phyloP scores from a whole-genome alignment of 2,113 vertebrate species.

The Lontra canadensis region DNA sequence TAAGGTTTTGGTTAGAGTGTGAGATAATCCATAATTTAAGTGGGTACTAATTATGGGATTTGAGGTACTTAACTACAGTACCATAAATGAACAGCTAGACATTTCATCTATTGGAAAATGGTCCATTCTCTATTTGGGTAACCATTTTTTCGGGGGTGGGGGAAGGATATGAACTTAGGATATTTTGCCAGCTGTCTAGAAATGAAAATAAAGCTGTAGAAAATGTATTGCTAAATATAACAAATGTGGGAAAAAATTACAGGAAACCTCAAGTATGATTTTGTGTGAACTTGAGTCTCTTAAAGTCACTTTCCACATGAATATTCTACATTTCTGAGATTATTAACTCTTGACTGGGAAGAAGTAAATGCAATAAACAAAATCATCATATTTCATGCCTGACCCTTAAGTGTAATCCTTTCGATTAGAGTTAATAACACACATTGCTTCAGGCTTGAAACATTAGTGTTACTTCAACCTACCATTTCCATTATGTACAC shows the following conservation, averaged over 20 bases:
- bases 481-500: not conserved
- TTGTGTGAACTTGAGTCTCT: not conserved
- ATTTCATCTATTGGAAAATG: not conserved
- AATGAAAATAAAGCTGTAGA: not conserved
- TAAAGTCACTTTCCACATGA: not conserved
- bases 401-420: not conserved
- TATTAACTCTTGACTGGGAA: not conserved
- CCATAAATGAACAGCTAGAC: not conserved
- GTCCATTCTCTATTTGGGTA: not conserved
- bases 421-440: not conserved
- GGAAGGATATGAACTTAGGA: not conserved
- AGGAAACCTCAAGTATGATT: not conserved
- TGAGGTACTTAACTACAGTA: not conserved
- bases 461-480: not conserved
- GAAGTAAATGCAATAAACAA: not conserved
- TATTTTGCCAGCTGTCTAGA: not conserved
- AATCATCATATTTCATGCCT: not conserved
- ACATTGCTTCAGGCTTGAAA: not conserved
- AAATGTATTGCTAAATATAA: not conserved
- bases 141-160: not conserved
- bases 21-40: not conserved
- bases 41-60: not conserved
- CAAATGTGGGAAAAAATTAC: not conserved
- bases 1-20: not conserved
- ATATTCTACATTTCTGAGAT: not conserved